These are phyloP conservation scores for Ferdinandea cuprea DNA, from an alignment of 2,888 invertebrate species.

Conservation along the genomic window DNA sequence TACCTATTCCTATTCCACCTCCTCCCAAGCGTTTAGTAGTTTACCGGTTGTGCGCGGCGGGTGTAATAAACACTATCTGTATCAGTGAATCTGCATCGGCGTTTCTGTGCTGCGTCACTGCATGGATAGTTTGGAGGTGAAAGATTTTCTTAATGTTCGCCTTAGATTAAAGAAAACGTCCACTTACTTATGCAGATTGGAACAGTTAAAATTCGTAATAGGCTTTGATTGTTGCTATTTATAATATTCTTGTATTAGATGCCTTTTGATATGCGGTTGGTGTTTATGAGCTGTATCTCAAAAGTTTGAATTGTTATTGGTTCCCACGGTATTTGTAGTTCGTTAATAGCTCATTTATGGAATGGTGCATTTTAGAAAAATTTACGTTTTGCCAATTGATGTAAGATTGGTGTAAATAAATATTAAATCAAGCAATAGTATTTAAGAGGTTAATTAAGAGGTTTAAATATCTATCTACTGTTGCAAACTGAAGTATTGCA, in stretches of 20 bases:
- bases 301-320: background rate
- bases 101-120: conserved; percentile 35
- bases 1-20: conserved; percentile 45
- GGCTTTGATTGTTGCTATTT: conserved; percentile 27
- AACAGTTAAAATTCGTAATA: conserved; percentile 27
- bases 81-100: conserved; percentile 6
- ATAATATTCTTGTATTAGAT: conserved; percentile 12
- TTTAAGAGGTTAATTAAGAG: too few species aligned
- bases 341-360: conserved; percentile 35
- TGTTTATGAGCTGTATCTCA: background rate
- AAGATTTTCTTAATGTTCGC: conserved; percentile 43
- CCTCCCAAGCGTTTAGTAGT: conserved; percentile 14
- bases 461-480: too few species aligned
- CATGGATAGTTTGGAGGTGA: conserved; percentile 42
- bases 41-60: background rate
- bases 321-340: conserved; percentile 36
- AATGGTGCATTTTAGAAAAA: conserved; percentile 18
- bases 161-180: conserved; percentile 20
- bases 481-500: too few species aligned
- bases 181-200: conserved; percentile 42
- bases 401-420: conserved; percentile 17
- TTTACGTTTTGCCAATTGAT: background rate
- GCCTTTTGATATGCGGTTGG: background rate
- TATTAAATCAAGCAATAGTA: conserved; percentile 6
- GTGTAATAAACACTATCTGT: background rate